Conservation (phyloP, 2,797 vertebrate genomes). For the Epinephelus malabaricus region DNA sequence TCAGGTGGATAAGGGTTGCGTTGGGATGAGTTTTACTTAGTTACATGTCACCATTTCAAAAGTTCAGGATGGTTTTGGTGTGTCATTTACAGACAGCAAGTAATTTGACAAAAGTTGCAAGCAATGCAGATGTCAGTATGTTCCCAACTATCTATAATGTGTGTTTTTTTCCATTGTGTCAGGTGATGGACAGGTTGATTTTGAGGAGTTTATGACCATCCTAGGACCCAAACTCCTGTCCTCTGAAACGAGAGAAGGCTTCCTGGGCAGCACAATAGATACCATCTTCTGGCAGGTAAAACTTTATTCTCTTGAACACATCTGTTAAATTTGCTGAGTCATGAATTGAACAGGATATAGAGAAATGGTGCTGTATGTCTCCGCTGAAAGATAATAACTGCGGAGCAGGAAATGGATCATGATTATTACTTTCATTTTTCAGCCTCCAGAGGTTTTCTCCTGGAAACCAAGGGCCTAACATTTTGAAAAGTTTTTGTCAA, state of each 20-base stretch:
- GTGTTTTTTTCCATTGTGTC: slow-evolving; percentile 48
- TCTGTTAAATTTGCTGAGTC: neutral
- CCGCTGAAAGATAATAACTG: neutral
- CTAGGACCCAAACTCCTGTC: slow-evolving; percentile 96
- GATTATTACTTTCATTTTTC: neutral
- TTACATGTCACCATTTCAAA: neutral
- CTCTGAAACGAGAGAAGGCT: slow-evolving; percentile 94
- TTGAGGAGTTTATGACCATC: slow-evolving; percentile 98
- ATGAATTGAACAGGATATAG: neutral
- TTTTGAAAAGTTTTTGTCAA: neutral
- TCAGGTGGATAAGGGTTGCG: neutral
- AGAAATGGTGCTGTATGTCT: neutral
- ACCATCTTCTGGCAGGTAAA: slow-evolving; percentile 99
- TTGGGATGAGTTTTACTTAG: neutral
- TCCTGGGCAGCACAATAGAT: slow-evolving; percentile 96
- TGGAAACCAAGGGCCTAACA: neutral
- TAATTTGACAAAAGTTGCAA: neutral
- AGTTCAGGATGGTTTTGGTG: neutral
- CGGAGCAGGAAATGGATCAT: neutral
- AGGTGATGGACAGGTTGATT: slow-evolving; percentile 97
- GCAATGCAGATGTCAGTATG: neutral
- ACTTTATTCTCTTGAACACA: neutral
- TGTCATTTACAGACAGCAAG: neutral
- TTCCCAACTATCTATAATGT: neutral
- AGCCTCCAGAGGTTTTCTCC: neutral